Evolutionary conservation across 2,113 vertebrate species (phyloP), one percentile per base, ranked within the genome.

Genomic region (Parus major): DNA sequence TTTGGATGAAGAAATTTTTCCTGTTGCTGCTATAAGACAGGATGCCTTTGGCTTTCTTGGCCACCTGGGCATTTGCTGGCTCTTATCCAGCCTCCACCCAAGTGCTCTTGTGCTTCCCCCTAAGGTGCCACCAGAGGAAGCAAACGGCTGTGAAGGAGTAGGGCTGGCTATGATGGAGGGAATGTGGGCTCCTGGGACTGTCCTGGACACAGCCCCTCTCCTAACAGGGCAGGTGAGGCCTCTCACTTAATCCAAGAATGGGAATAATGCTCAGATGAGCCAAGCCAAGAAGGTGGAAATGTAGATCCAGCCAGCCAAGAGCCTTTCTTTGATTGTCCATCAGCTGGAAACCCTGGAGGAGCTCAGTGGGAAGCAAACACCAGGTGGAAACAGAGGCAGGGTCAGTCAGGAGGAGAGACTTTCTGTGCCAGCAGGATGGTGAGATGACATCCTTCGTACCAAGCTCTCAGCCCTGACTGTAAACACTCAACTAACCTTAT

Each of bases 401-500:
- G 15, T 36, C 19, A 57, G 61, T 27, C 15, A 23, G 35, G 41
- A 85, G 27, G 61, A 64, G 39, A 80, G 39, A 22, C 8, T n/a
- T 69, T 28, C 63, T 0, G 0, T 2, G 33, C 65, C 5, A 22
- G 39, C 3, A 4, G 36, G 27, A 29, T 2, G 27, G 4, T 1
- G 52, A 53, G 23, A 4, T 2, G 12, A 72, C 2, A 17, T 64
- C 78, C 69, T 87, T 79, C 20, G 15, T 7, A 14, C 29, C 4
- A 9, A 52, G 57, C 46, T 22, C 31, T 11, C 63, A 77, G 10
- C 71, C 46, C 47, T 5, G 10, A 33, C 7, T 8, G 55, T 29
- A 88, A 93, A 82, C 70, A 47, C 79, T 77, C 36, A 55, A 33
- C 88, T 24, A 65, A 80, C 82, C 44, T 82, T 56, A 69, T 75